phyloP scores from a whole-genome alignment of 2,888 invertebrate species.

The Drosophila silvestris region DNA sequence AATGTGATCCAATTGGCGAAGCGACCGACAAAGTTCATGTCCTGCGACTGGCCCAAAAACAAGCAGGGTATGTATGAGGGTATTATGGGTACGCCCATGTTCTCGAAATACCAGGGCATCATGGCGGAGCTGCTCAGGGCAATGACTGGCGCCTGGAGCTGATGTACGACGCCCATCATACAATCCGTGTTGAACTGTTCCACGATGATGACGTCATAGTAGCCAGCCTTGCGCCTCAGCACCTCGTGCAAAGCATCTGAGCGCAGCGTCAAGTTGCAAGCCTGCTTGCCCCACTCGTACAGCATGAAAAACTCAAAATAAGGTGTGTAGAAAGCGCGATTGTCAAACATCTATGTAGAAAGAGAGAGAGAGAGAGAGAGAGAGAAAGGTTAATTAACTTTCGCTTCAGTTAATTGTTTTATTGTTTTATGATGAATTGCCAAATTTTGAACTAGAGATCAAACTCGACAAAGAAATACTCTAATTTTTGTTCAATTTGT shows the following conservation, averaged over 20 bases:
- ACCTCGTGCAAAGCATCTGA: conserved; percentile 84
- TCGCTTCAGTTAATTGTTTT: conserved; percentile 2
- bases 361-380: not conserved
- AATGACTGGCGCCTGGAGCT: conserved; percentile 88
- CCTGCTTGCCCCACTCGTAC: conserved; percentile 81
- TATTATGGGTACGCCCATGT: conserved; percentile 87
- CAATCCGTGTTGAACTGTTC: conserved; percentile 92
- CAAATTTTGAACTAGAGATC: not conserved
- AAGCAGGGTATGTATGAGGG: conserved; percentile 87
- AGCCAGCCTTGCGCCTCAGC: conserved; percentile 86
- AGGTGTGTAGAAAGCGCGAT: conserved; percentile 79
- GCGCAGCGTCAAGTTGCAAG: conserved; percentile 82
- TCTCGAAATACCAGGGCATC: conserved; percentile 88
- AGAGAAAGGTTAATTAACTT: not conserved
- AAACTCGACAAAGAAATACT: not conserved
- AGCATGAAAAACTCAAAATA: conserved; percentile 83
- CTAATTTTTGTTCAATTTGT: not conserved
- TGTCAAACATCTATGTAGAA: conserved; percentile 76
- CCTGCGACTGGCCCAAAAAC: conserved; percentile 86
- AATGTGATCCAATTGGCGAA: conserved; percentile 85
- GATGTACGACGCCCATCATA: conserved; percentile 88
- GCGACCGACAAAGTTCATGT: conserved; percentile 85
- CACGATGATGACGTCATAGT: conserved; percentile 88
- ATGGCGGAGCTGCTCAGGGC: conserved; percentile 86
- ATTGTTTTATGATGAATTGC: conserved; percentile 8